Evolutionary conservation across 2,113 vertebrate genomes (phyloP).

Genomic region (Tretioscincus oriximinensis): DNA sequence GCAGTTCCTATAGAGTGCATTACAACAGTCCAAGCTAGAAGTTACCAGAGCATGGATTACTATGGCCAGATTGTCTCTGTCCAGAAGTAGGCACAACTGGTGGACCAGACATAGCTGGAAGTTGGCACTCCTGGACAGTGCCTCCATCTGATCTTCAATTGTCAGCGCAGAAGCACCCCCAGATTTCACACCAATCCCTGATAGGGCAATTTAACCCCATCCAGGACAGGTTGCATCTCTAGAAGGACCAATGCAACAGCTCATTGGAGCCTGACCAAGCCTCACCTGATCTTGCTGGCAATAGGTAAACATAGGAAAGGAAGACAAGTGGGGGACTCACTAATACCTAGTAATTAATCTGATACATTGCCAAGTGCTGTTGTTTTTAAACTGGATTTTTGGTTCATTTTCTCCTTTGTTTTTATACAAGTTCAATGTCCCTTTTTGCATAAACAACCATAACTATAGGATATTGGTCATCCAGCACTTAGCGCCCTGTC

Average conservation of each 20-base stretch:
- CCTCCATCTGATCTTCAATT: too few species aligned
- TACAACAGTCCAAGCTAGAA: too few species aligned
- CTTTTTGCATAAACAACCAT: background rate
- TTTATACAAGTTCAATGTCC: background rate
- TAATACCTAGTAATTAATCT: background rate
- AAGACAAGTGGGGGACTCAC: background rate
- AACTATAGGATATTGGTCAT: background rate
- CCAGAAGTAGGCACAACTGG: too few species aligned
- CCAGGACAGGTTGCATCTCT: background rate
- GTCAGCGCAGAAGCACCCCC: too few species aligned
- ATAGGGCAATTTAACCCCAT: too few species aligned
- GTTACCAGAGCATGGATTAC: too few species aligned
- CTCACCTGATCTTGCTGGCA: background rate
- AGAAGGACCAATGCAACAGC: background rate
- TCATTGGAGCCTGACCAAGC: background rate
- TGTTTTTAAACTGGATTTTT: background rate
- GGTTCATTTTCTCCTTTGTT: background rate
- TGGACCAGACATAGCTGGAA: too few species aligned
- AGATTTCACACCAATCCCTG: too few species aligned
- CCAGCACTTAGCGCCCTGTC: background rate
- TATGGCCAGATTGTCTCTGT: too few species aligned
- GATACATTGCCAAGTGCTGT: background rate
- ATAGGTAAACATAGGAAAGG: background rate
- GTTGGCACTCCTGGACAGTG: too few species aligned
- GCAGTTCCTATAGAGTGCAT: too few species aligned